phyloP scores from a whole-genome alignment of 1,140 invertebrate species.

The Cydia amplana region DNA sequence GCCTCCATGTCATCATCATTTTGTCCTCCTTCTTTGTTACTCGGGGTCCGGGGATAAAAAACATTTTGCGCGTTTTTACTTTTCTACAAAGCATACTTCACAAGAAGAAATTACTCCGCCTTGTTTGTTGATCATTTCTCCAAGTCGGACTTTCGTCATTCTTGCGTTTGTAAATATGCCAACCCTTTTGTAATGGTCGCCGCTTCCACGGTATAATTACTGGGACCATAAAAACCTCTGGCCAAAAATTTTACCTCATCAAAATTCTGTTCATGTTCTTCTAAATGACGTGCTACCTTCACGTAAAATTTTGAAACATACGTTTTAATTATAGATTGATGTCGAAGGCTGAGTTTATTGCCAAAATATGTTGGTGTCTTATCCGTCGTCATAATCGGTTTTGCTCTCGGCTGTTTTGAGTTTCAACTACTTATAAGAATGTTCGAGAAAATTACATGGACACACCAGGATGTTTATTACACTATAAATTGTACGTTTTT shows the following conservation, averaged over 20 bases:
- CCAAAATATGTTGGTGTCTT: not conserved
- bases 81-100: slow-evolving; percentile 21
- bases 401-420: slow-evolving; percentile 2
- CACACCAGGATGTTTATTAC: no score
- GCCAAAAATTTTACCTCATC: slow-evolving; percentile 59
- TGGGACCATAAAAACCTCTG: slow-evolving; percentile 51
- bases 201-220: slow-evolving; percentile 59
- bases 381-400: slow-evolving; percentile 18
- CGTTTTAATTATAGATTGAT: slow-evolving; percentile 9
- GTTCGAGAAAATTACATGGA: not conserved
- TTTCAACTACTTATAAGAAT: not conserved
- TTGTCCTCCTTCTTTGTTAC: not conserved
- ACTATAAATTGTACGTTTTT: no score
- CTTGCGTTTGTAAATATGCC: slow-evolving; percentile 53
- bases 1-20: not conserved
- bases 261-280: slow-evolving; percentile 49
- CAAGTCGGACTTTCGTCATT: slow-evolving; percentile 40
- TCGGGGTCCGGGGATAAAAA: not conserved
- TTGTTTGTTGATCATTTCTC: slow-evolving; percentile 27
- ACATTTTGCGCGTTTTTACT: not conserved
- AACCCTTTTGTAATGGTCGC: slow-evolving; percentile 60
- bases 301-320: slow-evolving; percentile 44
- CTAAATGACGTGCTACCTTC: slow-evolving; percentile 50
- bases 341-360: not conserved
- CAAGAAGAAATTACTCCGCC: slow-evolving; percentile 16